These are phyloP conservation scores for Ischnura elegans DNA, from an alignment of 2,888 invertebrate species.

Conservation along the genomic window DNA sequence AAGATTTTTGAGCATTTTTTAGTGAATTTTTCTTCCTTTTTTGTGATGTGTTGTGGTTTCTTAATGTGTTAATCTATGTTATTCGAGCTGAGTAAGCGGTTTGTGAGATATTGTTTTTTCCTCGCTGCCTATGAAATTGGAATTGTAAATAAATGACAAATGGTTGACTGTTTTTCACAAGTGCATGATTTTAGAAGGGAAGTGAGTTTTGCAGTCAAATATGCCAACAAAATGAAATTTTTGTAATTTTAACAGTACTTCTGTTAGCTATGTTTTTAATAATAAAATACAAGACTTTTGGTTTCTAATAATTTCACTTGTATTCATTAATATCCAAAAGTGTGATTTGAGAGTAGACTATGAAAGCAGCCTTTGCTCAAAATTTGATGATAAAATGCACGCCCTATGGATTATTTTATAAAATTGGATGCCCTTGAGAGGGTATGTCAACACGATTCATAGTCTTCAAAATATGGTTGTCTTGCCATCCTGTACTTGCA, in stretches of 20 bases:
- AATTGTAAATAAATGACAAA: not conserved
- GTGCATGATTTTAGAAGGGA: not conserved
- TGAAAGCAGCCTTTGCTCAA: no score
- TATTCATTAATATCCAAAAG: no score
- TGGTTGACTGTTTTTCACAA: not conserved
- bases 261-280: slow-evolving; percentile 60
- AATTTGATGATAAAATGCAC: no score
- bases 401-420: no score
- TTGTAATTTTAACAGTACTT: slow-evolving; percentile 45
- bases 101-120: not conserved
- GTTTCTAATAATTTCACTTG: not conserved
- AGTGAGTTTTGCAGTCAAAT: slow-evolving; percentile 22
- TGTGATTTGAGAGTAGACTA: no score
- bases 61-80: not conserved
- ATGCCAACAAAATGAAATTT: slow-evolving; percentile 51
- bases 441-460: no score
- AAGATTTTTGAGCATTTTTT: not conserved
- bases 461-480: no score
- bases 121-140: not conserved
- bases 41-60: not conserved
- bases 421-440: no score
- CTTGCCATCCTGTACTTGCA: no score
- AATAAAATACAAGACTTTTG: slow-evolving; percentile 18
- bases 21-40: not conserved
- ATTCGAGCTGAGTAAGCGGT: slow-evolving; percentile 33